These are phyloP conservation scores for Limnodromus scolopaceus DNA, from an alignment of 2,797 vertebrate species.

Conservation along the genomic window DNA sequence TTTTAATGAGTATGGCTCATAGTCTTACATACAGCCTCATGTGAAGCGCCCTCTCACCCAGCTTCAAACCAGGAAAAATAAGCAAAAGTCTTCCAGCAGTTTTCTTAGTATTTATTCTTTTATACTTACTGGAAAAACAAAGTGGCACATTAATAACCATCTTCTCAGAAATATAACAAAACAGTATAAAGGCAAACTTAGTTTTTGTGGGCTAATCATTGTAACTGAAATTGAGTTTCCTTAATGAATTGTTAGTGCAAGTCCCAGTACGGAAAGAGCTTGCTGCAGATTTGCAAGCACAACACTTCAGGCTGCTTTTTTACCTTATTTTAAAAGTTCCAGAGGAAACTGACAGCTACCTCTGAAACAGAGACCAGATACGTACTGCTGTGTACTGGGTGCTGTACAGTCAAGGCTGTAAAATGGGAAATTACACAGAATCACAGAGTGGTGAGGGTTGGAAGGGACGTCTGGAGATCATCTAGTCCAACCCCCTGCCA, in stretches of 20 bases:
- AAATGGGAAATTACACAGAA: background rate
- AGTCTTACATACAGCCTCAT: too few relatives aligned
- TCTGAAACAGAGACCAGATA: accelerated
- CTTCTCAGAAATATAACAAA: background rate
- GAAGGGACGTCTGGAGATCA: background rate
- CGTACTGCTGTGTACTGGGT: accelerated
- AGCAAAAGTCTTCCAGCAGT: background rate
- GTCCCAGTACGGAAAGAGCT: background rate
- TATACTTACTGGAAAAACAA: background rate
- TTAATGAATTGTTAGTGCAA: background rate
- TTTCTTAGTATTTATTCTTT: background rate
- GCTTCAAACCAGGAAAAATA: background rate
- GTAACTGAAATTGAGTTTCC: background rate
- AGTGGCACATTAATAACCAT: background rate
- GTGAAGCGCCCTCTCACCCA: background rate
- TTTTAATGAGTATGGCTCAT: background rate
- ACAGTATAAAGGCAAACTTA: background rate
- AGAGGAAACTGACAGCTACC: background rate
- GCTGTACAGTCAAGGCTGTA: background rate
- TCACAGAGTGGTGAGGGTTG: background rate
- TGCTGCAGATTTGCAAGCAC: accelerated
- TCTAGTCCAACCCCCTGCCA: background rate
- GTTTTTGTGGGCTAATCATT: background rate
- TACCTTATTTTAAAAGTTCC: background rate
- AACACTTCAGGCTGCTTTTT: background rate